Evolutionary conservation across 2,113 vertebrate species (phyloP).

Genomic region (Meriones unguiculatus): DNA sequence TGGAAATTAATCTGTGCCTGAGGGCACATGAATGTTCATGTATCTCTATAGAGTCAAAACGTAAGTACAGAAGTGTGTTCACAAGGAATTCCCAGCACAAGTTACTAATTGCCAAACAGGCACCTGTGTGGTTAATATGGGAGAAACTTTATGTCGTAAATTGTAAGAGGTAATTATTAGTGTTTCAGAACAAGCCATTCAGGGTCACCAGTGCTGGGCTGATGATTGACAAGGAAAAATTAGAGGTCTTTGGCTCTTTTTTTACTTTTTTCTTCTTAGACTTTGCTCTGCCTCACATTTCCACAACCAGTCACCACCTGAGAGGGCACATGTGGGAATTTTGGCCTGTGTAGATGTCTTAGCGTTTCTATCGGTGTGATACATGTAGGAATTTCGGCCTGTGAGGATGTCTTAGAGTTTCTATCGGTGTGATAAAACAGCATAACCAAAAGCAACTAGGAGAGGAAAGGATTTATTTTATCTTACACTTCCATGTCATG

Average conservation of each 20-base stretch:
- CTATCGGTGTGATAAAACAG: too few species aligned
- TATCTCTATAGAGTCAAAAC: neutral
- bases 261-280: neutral
- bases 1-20: neutral
- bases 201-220: neutral
- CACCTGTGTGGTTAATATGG: neutral
- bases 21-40: neutral
- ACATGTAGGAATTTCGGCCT: neutral
- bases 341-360: neutral
- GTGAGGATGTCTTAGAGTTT: neutral
- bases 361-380: too few species aligned
- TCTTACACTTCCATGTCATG: neutral
- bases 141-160: neutral
- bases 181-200: neutral
- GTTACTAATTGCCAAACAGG: neutral
- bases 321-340: neutral
- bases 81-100: neutral
- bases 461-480: neutral
- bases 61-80: constrained; percentile 10
- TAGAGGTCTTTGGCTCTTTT: neutral
- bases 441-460: neutral
- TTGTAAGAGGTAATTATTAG: constrained; percentile 9
- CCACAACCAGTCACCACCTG: neutral
- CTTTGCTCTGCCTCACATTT: neutral
- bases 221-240: neutral